phyloP scores from a whole-genome alignment of 2,888 invertebrate species.

The Drosophila pegasa region DNA sequence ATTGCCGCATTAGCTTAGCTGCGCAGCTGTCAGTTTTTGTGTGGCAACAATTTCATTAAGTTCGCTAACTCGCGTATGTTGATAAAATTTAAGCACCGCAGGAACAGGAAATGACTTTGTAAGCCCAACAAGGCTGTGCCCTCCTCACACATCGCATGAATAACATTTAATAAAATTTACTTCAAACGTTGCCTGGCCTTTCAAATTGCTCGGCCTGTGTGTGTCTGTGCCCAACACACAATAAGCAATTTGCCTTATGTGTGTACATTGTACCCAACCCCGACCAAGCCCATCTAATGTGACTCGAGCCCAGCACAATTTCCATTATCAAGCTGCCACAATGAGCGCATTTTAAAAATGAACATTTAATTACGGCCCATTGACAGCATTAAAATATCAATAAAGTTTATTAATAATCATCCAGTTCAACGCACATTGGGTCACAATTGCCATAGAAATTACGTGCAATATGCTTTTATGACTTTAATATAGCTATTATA shows the following conservation, averaged over 20 bases:
- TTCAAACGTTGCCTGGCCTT: constrained; percentile 42
- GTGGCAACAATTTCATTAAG: constrained; percentile 44
- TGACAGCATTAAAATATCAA: constrained; percentile 53
- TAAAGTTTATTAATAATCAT: constrained; percentile 54
- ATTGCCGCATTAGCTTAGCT: constrained; percentile 30
- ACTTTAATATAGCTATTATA: background rate
- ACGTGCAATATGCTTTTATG: background rate
- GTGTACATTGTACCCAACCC: constrained; percentile 9
- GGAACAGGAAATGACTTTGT: constrained; percentile 48
- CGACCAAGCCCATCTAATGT: background rate
- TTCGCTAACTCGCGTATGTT: constrained; percentile 24
- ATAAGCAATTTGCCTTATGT: constrained; percentile 26
- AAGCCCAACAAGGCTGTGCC: constrained; percentile 32
- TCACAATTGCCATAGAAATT: background rate
- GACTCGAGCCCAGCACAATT: background rate
- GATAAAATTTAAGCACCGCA: constrained; percentile 53
- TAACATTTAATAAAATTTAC: constrained; percentile 67
- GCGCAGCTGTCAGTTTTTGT: constrained; percentile 20
- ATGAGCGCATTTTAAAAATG: constrained; percentile 23
- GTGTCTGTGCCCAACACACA: background rate
- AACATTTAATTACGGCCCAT: constrained; percentile 57
- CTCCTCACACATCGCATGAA: constrained; percentile 54
- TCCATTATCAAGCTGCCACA: background rate
- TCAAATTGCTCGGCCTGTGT: constrained; percentile 13
- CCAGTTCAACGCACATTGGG: constrained; percentile 25